Evolutionary conservation across 2,888 invertebrate species (phyloP).

Genomic region (Scaeva pyrastri): DNA sequence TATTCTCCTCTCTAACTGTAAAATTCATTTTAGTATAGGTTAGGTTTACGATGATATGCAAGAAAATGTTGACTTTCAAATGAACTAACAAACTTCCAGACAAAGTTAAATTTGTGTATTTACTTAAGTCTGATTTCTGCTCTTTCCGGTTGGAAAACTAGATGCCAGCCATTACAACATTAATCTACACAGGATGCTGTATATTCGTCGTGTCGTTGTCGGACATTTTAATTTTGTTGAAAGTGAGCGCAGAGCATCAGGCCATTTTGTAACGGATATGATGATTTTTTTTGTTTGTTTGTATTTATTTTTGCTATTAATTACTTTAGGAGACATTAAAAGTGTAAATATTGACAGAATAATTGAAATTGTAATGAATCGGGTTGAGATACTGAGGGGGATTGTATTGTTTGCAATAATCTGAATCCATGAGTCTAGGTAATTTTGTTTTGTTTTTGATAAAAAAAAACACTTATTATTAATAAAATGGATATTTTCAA

Average conservation of each 20-base stretch:
- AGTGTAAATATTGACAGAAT: constrained; percentile 39
- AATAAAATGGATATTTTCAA: too few relatives aligned
- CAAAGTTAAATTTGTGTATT: constrained; percentile 56
- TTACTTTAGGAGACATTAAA: constrained; percentile 30
- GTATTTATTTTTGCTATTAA: constrained; percentile 17
- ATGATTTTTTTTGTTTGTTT: not conserved
- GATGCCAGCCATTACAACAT: not conserved
- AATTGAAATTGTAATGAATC: constrained; percentile 2
- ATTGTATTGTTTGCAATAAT: not conserved
- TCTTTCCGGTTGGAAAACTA: constrained; percentile 6
- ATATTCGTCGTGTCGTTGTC: not conserved
- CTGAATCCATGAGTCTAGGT: not conserved
- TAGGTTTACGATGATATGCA: constrained; percentile 23
- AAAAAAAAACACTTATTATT: too few relatives aligned
- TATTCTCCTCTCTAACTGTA: not conserved
- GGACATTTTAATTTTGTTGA: constrained; percentile 17
- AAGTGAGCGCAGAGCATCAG: too few relatives aligned
- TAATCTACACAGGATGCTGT: not conserved
- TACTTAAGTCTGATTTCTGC: constrained; percentile 37
- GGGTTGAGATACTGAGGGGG: not conserved
- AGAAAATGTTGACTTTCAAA: constrained; percentile 59
- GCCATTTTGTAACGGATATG: constrained; percentile 17
- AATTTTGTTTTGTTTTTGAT: too few relatives aligned
- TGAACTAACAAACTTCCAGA: constrained; percentile 43
- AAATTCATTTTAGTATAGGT: constrained; percentile 57